A percentile compares a stretch with the other conserved stretches of the same genome.
phyloP scores from a whole-genome alignment of 2,113 vertebrate genomes.

The Prionailurus bengalensis region DNA sequence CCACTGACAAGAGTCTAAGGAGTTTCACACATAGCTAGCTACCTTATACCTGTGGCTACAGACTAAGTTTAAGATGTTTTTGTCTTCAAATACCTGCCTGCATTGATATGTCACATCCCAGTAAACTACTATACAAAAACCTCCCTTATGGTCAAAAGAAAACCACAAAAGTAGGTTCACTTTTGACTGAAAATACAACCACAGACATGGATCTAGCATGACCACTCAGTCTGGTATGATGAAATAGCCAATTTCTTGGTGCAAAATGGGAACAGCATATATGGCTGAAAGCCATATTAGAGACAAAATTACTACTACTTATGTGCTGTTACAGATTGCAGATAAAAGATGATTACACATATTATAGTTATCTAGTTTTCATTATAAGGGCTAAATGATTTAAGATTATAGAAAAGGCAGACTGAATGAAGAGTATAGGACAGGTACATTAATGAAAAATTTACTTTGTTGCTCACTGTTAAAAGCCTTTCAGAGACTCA shows the following conservation, averaged over 20 bases:
- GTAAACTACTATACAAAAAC: constrained; percentile 25
- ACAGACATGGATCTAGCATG: constrained; percentile 30
- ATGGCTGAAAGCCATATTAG: constrained; percentile 74
- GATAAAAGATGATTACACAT: constrained; percentile 78
- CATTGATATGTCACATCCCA: neutral
- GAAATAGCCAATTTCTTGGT: constrained; percentile 68
- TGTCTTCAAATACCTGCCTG: neutral
- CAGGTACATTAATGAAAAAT: constrained; percentile 67
- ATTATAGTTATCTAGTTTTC: constrained; percentile 76
- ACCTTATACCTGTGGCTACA: neutral
- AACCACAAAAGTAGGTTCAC: constrained; percentile 48
- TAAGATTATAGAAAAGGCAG: constrained; percentile 72
- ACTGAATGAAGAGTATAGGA: constrained; percentile 48
- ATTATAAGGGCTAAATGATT: constrained; percentile 78
- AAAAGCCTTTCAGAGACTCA: constrained; percentile 73
- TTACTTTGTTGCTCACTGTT: constrained; percentile 71
- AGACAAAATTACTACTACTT: constrained; percentile 76
- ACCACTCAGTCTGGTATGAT: constrained; percentile 43
- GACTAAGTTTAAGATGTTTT: constrained; percentile 11
- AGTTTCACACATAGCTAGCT: neutral
- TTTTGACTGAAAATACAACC: constrained; percentile 50
- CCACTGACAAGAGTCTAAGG: neutral
- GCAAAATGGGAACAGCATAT: constrained; percentile 56
- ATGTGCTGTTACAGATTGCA: constrained; percentile 74
- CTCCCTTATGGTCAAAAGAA: constrained; percentile 37